phyloP scores from a whole-genome alignment of 2,113 vertebrate species.

The Scartelaos histophorus region DNA sequence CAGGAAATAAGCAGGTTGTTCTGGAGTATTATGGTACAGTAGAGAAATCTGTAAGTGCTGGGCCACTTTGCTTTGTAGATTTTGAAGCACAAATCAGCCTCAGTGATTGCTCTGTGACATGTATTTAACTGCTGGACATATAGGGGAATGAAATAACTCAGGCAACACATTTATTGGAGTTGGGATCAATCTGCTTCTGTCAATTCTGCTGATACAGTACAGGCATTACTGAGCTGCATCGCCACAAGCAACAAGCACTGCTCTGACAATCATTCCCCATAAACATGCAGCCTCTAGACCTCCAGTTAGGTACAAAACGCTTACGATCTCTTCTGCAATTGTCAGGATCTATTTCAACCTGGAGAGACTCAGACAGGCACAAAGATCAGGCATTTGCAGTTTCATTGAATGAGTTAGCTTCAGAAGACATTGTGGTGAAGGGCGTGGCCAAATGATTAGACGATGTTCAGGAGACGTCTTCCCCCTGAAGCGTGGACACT shows the following conservation, averaged over 20 bases:
- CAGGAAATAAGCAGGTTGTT: neutral
- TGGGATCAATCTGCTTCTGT: conserved; percentile 55
- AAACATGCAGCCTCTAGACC: conserved; percentile 20
- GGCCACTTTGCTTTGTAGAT: conserved; percentile 15
- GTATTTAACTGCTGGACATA: conserved; percentile 30
- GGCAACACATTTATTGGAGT: conserved; percentile 47
- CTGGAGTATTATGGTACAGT: neutral
- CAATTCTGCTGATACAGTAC: conserved; percentile 42
- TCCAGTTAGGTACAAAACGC: conserved; percentile 30
- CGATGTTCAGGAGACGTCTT: too few species aligned
- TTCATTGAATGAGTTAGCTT: too few species aligned
- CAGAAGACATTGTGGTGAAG: too few species aligned
- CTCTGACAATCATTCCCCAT: conserved; percentile 41
- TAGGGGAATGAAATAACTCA: conserved; percentile 32
- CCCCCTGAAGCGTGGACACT: too few species aligned
- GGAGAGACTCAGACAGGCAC: too few species aligned
- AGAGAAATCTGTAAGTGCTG: conserved; percentile 1
- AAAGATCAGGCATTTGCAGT: too few species aligned
- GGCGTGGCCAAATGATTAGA: too few species aligned
- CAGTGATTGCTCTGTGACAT: conserved; percentile 25
- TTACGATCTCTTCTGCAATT: conserved; percentile 2
- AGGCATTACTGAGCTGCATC: conserved; percentile 20
- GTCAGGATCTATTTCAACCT: conserved; percentile 14
- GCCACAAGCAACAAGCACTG: conserved; percentile 35
- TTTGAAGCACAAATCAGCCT: conserved; percentile 22